Evolutionary conservation across 2,888 invertebrate species (phyloP), one percentile per base, ranked within the genome.

Genomic region (Tenodera sinensis): DNA sequence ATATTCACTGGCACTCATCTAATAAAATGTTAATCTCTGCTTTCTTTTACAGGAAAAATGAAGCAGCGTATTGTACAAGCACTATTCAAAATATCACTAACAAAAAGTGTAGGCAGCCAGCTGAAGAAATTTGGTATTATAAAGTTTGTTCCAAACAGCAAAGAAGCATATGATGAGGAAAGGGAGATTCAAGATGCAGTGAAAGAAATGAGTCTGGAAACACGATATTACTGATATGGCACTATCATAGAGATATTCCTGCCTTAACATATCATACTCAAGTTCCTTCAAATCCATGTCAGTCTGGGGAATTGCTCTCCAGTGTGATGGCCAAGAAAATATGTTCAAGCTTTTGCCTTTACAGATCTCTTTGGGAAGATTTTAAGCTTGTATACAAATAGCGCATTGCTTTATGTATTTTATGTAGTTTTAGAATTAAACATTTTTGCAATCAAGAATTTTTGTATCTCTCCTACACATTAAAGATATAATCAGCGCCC

Each of bases 141-240:
- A 85, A 94, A 94, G 91, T 95, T 94, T 91, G 93, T 92, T 7
- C n/a, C n/a, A n/a, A n/a, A n/a, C n/a, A n/a, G n/a, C n/a, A n/a
- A n/a, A n/a, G n/a, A n/a, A n/a, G n/a, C n/a, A n/a, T n/a, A n/a
- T n/a, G n/a, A n/a, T n/a, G n/a, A n/a, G n/a, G n/a, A n/a, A n/a
- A n/a, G n/a, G n/a, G n/a, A n/a, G n/a, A n/a, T n/a, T n/a, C n/a
- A n/a, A n/a, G n/a, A n/a, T n/a, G n/a, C n/a, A n/a, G 93, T 93
- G 93, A 93, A 93, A 92, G 93, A 93, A 91, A 93, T 94, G 92
- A 94, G 93, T 92, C 93, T 95, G 93, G 94, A 94, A 92, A 92
- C 94, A 93, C 93, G 94, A 92, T 94, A 94, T 94, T 95, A 95
- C 94, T 95, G 94, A 94, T 54, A 2, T 15, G 20, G 54, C 20